Conservation (phyloP, 2,113 vertebrate species). For the Ceuthmochares aereus region DNA sequence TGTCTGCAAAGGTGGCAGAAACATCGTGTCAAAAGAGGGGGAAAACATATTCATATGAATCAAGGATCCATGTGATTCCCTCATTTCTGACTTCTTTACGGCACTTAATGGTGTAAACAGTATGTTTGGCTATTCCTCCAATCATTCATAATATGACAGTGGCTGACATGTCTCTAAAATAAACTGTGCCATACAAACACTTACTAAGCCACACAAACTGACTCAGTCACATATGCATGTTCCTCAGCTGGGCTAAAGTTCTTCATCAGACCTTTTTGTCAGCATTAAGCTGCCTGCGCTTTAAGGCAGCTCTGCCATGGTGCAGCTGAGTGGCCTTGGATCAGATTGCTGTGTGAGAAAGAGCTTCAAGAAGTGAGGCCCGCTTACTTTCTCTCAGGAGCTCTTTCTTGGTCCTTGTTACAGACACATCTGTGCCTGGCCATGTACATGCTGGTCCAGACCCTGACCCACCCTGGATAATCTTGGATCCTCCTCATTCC, state of each 20-base stretch:
- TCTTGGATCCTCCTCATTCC: neutral
- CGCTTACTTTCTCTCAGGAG: rapidly evolving
- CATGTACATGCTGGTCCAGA: neutral
- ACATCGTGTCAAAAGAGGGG: neutral
- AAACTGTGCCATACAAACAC: neutral
- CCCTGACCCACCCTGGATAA: neutral
- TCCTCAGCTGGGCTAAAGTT: neutral
- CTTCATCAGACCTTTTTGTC: neutral
- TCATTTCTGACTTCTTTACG: neutral
- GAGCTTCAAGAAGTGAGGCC: neutral
- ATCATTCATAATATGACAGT: neutral
- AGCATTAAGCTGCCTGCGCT: neutral
- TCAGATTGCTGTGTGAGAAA: neutral
- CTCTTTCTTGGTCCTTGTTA: neutral
- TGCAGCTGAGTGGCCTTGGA: neutral
- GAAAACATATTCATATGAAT: neutral
- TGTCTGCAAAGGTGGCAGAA: neutral
- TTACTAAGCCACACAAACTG: neutral
- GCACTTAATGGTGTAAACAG: neutral
- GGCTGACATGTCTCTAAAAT: neutral
- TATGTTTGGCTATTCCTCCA: neutral
- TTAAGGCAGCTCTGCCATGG: neutral
- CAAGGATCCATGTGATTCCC: neutral
- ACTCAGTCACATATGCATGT: neutral
- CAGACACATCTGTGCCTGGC: rapidly evolving